phyloP scores from a whole-genome alignment of 2,888 invertebrate genomes.

The Eurois occulta region DNA sequence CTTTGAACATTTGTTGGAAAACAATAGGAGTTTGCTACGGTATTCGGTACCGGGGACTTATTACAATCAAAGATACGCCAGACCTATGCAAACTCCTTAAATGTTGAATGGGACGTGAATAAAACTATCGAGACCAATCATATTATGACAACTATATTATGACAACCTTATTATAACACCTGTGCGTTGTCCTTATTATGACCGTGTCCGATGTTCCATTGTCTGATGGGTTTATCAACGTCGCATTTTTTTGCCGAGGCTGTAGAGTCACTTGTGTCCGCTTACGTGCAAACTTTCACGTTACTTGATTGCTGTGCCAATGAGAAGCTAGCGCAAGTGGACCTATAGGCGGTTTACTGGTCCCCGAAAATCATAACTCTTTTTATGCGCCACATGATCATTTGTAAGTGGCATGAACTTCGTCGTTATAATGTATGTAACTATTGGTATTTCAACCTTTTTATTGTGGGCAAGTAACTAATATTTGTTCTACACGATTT shows the following conservation, averaged over 20 bases:
- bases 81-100: slow-evolving; percentile 74
- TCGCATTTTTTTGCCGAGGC: slow-evolving; percentile 46
- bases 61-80: slow-evolving; percentile 61
- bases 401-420: slow-evolving; percentile 79
- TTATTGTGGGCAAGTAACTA: slow-evolving; percentile 72
- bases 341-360: slow-evolving; percentile 54
- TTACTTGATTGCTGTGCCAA: slow-evolving; percentile 48
- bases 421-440: slow-evolving; percentile 76
- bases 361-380: slow-evolving; percentile 76
- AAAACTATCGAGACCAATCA: slow-evolving; percentile 60
- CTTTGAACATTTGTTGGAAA: slow-evolving; percentile 70
- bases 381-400: slow-evolving; percentile 77
- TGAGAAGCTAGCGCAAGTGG: slow-evolving; percentile 59
- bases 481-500: slow-evolving; percentile 70
- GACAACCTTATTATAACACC: slow-evolving; percentile 38
- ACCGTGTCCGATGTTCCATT: slow-evolving; percentile 35
- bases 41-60: slow-evolving; percentile 73
- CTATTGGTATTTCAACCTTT: slow-evolving; percentile 77
- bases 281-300: slow-evolving; percentile 43
- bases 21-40: slow-evolving; percentile 74
- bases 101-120: slow-evolving; percentile 66
- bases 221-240: slow-evolving; percentile 68
- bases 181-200: slow-evolving; percentile 3
- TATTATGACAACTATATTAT: not conserved
- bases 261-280: slow-evolving; percentile 64